These are phyloP conservation scores for Jaculus jaculus DNA, from an alignment of 2,113 vertebrate species.

Conservation along the genomic window DNA sequence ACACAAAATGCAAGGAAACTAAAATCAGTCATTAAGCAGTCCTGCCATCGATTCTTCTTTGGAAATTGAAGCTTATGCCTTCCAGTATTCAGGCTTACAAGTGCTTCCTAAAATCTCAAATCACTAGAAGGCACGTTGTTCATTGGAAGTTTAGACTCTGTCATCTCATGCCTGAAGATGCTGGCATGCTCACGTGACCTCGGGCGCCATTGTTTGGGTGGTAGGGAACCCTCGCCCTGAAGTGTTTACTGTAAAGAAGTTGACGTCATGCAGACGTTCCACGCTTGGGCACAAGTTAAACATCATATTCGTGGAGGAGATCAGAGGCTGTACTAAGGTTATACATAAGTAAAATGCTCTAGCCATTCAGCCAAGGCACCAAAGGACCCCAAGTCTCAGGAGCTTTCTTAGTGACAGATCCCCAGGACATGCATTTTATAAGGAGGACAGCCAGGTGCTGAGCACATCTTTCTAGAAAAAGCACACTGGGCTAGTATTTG, in stretches of 20 bases:
- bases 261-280: neutral
- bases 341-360: neutral
- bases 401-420: no score
- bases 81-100: neutral
- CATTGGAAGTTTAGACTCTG: neutral
- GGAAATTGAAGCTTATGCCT: conserved; percentile 7
- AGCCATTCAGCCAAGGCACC: neutral
- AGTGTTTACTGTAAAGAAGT: neutral
- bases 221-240: neutral
- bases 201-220: neutral
- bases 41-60: neutral
- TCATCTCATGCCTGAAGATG: neutral
- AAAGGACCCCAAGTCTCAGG: neutral
- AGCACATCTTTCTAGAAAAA: conserved; percentile 45
- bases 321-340: neutral
- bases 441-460: neutral
- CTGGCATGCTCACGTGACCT: neutral
- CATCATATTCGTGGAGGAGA: neutral
- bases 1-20: neutral
- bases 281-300: neutral
- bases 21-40: neutral
- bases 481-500: neutral
- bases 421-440: neutral
- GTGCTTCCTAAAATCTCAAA: neutral
- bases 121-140: neutral